Percentiles rank a stretch among this genome's conserved stretches.
Conservation (phyloP, 2,113 vertebrate species). For the Tretioscincus oriximinensis region DNA sequence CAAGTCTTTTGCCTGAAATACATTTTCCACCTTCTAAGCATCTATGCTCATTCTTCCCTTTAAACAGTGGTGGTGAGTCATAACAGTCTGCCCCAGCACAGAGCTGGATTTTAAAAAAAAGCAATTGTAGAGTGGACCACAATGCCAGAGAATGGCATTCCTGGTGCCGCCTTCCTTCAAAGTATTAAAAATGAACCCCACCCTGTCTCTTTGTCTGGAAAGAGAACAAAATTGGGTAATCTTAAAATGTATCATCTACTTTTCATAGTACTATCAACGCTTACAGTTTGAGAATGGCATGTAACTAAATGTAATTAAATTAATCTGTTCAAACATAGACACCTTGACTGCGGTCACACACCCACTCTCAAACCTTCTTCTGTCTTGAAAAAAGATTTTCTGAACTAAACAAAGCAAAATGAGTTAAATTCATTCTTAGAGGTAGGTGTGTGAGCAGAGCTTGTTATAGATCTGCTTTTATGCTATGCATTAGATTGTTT, state of each 20-base stretch:
- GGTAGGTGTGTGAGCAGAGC: no score
- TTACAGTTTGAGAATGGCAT: neutral
- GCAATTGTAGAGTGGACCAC: slow-evolving; percentile 35
- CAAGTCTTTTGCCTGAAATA: slow-evolving; percentile 4
- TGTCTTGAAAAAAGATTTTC: no score
- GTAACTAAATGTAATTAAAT: no score
- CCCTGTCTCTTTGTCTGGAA: neutral
- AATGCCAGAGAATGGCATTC: slow-evolving; percentile 3
- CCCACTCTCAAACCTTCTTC: no score
- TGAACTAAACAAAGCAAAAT: no score
- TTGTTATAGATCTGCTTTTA: no score
- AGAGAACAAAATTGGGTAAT: neutral
- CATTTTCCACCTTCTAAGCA: slow-evolving; percentile 38
- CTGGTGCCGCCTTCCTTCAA: neutral
- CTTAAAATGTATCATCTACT: neutral
- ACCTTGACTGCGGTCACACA: no score
- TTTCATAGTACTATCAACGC: neutral
- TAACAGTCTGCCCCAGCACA: neutral
- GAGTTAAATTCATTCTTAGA: no score
- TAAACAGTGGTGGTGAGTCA: slow-evolving; percentile 53
- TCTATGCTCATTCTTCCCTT: slow-evolving; percentile 7
- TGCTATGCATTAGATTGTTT: no score
- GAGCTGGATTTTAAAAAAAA: slow-evolving; percentile 24
- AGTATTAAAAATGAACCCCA: neutral
- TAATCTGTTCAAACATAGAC: no score